Evolutionary conservation across 2,888 invertebrate genomes (phyloP), one percentile per base, ranked within the genome.

Genomic region (Gerris lacustris): DNA sequence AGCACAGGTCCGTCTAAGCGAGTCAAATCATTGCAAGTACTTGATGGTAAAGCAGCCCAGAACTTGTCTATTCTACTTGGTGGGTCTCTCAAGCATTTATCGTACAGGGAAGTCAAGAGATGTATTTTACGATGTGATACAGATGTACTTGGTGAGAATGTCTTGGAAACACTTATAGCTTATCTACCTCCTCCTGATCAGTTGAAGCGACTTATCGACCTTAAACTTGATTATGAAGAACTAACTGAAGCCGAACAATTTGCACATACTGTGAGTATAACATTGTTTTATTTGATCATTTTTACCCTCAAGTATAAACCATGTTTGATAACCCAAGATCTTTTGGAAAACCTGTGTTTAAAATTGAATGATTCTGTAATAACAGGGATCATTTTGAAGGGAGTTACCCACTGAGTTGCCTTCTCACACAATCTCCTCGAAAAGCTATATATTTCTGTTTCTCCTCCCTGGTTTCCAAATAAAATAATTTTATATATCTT

Each of bases 211-310:
- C 81, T 99, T 7, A 87, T 92, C 45, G 89, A 91, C 73, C 84
- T 91, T 74, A 90, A 92, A 78, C 87, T 88, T 72, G 86, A 88
- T 70, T 91, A 90, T 78, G 86, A 88, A 69, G 91, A 94, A 11
- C 81, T 96, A 73, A 91, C 92, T 0, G 96, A 95, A 76, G 94
- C 97, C 0, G 99, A 99, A 79, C 94, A 94, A 80, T 98, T 98
- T 81, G 92, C 92, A 68, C 89, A 95, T 0, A 91, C 91, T 45
- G 86, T 87, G 79, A 80, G 82, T 79, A 69, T 44, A 45, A 45
- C 47, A 45, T 31, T 31, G 31, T 31, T 31, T 31, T 4, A 31
- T 31, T 31, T 31, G 1, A 31, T 31, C 31, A 31, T 67, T 9
- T 67, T 67, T 44, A 45, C n/a, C 15, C 44, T n/a, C 17, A 45